Percentiles rank a stretch among this genome's conserved stretches.
phyloP scores from a whole-genome alignment of 2,888 invertebrate genomes.

The Apeira syringaria region DNA sequence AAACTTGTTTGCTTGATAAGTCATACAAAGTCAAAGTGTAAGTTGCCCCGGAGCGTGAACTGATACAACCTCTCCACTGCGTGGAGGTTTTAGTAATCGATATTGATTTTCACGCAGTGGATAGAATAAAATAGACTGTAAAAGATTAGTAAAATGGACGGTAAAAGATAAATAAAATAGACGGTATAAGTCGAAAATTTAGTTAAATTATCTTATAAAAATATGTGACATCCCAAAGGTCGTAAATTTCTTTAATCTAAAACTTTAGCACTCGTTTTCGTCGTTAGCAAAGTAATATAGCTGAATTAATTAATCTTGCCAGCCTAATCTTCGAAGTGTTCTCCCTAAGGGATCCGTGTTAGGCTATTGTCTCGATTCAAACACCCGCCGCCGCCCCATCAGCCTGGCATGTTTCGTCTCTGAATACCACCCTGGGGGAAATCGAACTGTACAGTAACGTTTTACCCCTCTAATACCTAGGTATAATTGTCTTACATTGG shows the following conservation, averaged over 20 bases:
- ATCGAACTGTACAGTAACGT: conserved; percentile 43
- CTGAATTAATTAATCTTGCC: conserved; percentile 27
- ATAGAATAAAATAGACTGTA: no score
- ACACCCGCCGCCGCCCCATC: conserved; percentile 42
- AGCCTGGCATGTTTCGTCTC: conserved; percentile 42
- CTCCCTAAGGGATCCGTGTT: conserved; percentile 38
- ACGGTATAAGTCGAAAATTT: no score
- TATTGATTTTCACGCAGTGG: no score
- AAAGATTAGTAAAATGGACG: no score
- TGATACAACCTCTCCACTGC: no score
- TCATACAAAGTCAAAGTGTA: no score
- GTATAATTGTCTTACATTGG: conserved; percentile 10
- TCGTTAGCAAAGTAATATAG: conserved; percentile 12
- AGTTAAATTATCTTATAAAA: no score
- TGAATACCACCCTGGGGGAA: conserved; percentile 41
- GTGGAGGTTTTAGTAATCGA: no score
- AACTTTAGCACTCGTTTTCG: conserved; percentile 12
- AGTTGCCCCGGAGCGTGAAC: no score
- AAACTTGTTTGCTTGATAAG: conserved; percentile 17
- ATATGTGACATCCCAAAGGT: no score
- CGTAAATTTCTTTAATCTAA: conserved; percentile 7
- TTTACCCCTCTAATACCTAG: conserved; percentile 48
- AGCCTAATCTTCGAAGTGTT: conserved; percentile 31
- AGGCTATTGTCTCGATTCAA: conserved; percentile 48
- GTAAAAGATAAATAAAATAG: no score